These are phyloP conservation scores for Ferdinandea cuprea DNA, from an alignment of 2,888 invertebrate species.

Conservation along the genomic window DNA sequence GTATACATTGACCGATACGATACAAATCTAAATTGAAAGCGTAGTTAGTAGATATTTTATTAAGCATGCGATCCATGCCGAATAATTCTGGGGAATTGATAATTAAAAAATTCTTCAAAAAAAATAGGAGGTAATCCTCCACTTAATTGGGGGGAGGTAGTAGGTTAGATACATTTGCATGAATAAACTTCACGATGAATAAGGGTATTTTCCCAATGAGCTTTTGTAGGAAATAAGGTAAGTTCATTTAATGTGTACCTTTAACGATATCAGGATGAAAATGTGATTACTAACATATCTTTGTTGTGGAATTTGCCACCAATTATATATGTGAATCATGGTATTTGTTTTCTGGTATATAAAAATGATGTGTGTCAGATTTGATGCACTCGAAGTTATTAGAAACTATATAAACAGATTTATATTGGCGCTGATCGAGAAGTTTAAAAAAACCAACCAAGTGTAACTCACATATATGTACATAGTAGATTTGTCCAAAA, in stretches of 20 bases:
- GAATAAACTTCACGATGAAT: slow-evolving; percentile 13
- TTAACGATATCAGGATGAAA: background rate
- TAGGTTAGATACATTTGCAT: too few species aligned
- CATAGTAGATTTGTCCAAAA: too few species aligned
- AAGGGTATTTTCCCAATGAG: slow-evolving; percentile 42
- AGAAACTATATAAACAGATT: too few species aligned
- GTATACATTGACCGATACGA: slow-evolving; percentile 59
- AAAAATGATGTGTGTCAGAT: too few species aligned
- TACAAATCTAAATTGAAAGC: slow-evolving; percentile 58
- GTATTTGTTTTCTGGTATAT: too few species aligned
- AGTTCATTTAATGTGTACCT: background rate
- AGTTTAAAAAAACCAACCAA: too few species aligned
- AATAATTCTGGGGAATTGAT: slow-evolving; percentile 37
- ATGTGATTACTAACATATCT: too few species aligned
- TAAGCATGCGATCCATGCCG: slow-evolving; percentile 45
- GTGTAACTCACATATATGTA: too few species aligned
- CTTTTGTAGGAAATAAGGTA: background rate
- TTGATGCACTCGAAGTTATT: too few species aligned
- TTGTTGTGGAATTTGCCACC: background rate
- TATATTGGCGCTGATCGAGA: too few species aligned
- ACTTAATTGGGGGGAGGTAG: slow-evolving; percentile 19
- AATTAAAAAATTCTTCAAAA: slow-evolving; percentile 36
- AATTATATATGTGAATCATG: background rate
- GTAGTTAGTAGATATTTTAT: slow-evolving; percentile 17
- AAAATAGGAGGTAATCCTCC: background rate